Evolutionary conservation across 2,888 invertebrate genomes (phyloP), one percentile per base, ranked within the genome.

Genomic region (Bhutanitis thaidina): DNA sequence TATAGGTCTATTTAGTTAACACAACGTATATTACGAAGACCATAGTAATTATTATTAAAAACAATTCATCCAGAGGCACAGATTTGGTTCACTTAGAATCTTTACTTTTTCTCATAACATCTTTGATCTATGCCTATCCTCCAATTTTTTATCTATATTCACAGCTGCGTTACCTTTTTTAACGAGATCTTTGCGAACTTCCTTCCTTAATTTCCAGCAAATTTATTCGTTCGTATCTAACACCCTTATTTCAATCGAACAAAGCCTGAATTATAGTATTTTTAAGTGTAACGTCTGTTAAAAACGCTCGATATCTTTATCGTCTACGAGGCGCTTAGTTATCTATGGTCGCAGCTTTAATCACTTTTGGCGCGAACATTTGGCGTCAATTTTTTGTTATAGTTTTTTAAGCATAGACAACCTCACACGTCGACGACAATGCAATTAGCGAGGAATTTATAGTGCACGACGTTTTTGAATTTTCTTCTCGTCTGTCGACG

Each of bases 381-480:
- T 75, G 81, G 80, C 80, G 80, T 79, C 80, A 65, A 62, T 58
- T 62, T 60, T 64, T 67, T 66, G 62, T 65, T 60, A 60, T 62
- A 62, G 58, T 56, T 62, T 61, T 61, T 60, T 27, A 62, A 40
- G 7, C 48, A 41, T 45, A 50, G 44, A 49, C 53, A 61, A 62
- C 80, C 79, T 77, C 81, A 84, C 83, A 80, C 80, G 69, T 71
- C 54, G 76, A 64, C 67, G 65, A 69, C 65, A 62, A 60, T 49
- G 58, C 70, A 69, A 73, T 74, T 75, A 75, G 62, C 53, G 40
- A 54, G 8, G 51, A 41, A 51, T 45, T 45, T 45, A 51, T 50
- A 29, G 39, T 50, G 44, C 34, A 29, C 39, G 50, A 15, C 38
- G 20, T 50, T 38, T 39, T 27, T 20, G 12, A 14, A 7, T 29